These are phyloP conservation scores for Arbacia lixula DNA, from an alignment of 53 echinoderm and acorn worm species.

Conservation along the genomic window DNA sequence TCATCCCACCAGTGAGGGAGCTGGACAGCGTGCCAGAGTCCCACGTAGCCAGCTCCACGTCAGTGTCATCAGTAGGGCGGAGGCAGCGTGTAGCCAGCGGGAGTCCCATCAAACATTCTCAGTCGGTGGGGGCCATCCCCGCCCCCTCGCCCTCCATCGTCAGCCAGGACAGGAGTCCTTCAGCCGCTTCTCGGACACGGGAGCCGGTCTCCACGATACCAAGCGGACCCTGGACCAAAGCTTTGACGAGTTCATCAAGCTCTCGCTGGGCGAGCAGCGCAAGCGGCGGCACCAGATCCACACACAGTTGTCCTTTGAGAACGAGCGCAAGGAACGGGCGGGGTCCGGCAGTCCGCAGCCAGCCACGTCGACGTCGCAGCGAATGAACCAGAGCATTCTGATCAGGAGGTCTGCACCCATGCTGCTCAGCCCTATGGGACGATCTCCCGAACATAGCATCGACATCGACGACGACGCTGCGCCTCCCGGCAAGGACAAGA, in stretches of 20 bases:
- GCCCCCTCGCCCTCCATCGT: constrained; percentile 61
- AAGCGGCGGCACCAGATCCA: constrained; percentile 67
- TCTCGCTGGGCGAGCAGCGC: constrained; percentile 89
- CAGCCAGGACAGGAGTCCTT: constrained; percentile 61
- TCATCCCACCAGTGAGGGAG: constrained; percentile 82
- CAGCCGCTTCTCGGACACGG: constrained; percentile 58
- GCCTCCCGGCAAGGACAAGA: not conserved
- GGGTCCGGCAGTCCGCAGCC: not conserved
- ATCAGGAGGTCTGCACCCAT: constrained; percentile 68
- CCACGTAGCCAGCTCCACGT: constrained; percentile 61
- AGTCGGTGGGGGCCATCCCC: constrained; percentile 69
- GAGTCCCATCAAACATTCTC: constrained; percentile 65
- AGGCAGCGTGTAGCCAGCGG: constrained; percentile 35
- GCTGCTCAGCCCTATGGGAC: constrained; percentile 46
- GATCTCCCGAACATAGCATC: constrained; percentile 55
- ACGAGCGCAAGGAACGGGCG: constrained; percentile 18
- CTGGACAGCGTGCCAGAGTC: constrained; percentile 79
- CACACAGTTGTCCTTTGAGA: constrained; percentile 60
- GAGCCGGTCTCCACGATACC: constrained; percentile 55
- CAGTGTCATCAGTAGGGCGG: constrained; percentile 60
- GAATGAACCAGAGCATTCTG: constrained; percentile 61
- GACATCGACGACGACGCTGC: constrained; percentile 36
- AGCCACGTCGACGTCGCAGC: constrained; percentile 16
- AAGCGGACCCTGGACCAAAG: constrained; percentile 92
- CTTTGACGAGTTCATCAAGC: constrained; percentile 95